Percentiles rank a stretch among this genome's conserved stretches.
Conservation (phyloP, 2,888 invertebrate genomes). For the Nemapogon koenigi region DNA sequence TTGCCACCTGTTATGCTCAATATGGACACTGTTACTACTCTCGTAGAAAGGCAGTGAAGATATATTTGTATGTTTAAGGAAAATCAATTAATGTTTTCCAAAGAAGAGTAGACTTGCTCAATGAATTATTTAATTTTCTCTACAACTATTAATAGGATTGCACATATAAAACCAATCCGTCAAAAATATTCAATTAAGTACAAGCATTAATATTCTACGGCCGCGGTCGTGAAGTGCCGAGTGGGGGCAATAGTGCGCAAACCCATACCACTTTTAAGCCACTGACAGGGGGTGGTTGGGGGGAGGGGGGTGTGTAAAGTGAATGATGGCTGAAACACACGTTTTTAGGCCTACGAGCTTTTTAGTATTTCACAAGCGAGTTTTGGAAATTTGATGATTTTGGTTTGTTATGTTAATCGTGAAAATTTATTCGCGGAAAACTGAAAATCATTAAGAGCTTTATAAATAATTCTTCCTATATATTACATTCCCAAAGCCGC, state of each 20-base stretch:
- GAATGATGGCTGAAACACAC: slow-evolving; percentile 41
- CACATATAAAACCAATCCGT: slow-evolving; percentile 30
- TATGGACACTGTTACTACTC: too few relatives aligned
- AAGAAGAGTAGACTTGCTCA: too few relatives aligned
- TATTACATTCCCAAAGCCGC: too few relatives aligned
- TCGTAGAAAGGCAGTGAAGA: too few relatives aligned
- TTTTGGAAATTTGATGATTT: slow-evolving; percentile 7
- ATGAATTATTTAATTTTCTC: too few relatives aligned
- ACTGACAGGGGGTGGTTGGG: slow-evolving; percentile 21
- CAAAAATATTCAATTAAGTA: slow-evolving; percentile 53
- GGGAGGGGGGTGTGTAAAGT: slow-evolving; percentile 21
- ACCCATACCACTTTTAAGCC: slow-evolving; percentile 18
- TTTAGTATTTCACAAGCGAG: slow-evolving; percentile 34
- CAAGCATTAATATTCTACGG: slow-evolving; percentile 54
- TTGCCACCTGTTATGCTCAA: too few relatives aligned
- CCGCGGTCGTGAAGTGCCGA: slow-evolving; percentile 50
- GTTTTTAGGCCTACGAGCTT: slow-evolving; percentile 60
- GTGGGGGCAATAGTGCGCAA: slow-evolving; percentile 40
- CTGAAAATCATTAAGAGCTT: too few relatives aligned
- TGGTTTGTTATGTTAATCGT: slow-evolving; percentile 2
- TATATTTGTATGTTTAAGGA: too few relatives aligned
- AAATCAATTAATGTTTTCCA: too few relatives aligned
- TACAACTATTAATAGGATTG: neutral
- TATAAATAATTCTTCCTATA: too few relatives aligned
- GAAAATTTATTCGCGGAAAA: too few relatives aligned